These are phyloP conservation scores for Chironomus tepperi DNA, from an alignment of 1,140 invertebrate species.

Conservation along the genomic window DNA sequence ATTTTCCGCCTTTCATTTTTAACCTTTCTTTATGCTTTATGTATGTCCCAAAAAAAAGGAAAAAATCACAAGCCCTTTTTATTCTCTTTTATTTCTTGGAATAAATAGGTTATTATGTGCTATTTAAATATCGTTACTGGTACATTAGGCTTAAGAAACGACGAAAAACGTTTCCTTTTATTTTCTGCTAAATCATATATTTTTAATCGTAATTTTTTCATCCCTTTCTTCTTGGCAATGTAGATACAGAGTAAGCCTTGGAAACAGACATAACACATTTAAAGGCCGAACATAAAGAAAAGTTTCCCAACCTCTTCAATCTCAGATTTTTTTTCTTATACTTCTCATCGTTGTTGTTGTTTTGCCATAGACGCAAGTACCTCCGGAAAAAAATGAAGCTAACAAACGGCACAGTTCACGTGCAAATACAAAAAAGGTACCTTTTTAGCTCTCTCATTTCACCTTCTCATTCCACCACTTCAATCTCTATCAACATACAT, in stretches of 20 bases:
- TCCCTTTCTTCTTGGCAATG: too few species aligned
- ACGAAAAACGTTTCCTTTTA: not conserved
- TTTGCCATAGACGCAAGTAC: too few species aligned
- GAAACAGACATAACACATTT: too few species aligned
- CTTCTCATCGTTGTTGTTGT: too few species aligned
- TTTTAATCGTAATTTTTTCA: constrained; percentile 10
- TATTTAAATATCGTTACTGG: constrained; percentile 21
- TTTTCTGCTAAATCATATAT: constrained; percentile 21
- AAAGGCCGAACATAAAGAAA: too few species aligned
- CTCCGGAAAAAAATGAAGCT: too few species aligned
- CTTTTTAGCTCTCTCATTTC: not conserved
- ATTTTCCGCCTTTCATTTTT: not conserved
- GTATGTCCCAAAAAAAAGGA: not conserved
- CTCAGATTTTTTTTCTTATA: too few species aligned
- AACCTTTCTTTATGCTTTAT: not conserved
- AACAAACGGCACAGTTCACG: not conserved
- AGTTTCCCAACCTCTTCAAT: too few species aligned
- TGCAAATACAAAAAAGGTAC: constrained; percentile 5
- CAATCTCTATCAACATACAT: too few species aligned
- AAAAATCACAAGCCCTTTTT: not conserved
- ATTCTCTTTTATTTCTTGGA: not conserved
- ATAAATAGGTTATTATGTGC: not conserved
- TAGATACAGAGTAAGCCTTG: too few species aligned
- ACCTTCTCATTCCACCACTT: too few species aligned
- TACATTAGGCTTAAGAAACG: not conserved